Evolutionary conservation across 2,113 vertebrate species (phyloP).

Genomic region (Xiphophorus hellerii): DNA sequence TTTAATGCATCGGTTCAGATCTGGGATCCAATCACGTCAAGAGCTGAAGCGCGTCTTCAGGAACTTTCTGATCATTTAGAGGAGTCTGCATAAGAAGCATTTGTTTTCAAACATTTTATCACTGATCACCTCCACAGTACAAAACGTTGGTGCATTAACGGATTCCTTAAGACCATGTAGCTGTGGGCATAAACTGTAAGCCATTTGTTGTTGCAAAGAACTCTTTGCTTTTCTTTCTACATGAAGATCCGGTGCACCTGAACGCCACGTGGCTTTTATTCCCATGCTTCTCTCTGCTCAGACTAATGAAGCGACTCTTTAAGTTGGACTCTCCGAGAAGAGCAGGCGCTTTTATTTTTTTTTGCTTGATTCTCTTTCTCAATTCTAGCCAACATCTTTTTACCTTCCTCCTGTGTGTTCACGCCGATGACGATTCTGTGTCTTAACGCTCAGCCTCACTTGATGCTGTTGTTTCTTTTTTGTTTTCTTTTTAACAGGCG

Average conservation of each 20-base stretch:
- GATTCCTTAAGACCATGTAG: slow-evolving; percentile 57
- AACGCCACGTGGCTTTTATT: slow-evolving; percentile 16
- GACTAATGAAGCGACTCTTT: slow-evolving; percentile 1
- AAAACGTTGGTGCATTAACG: slow-evolving; percentile 3
- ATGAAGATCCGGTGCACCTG: slow-evolving; percentile 14
- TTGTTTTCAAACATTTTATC: neutral
- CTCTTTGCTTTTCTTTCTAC: neutral
- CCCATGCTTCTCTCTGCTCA: slow-evolving; percentile 8
- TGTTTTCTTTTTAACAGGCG: slow-evolving; percentile 39
- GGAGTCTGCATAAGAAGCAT: slow-evolving; percentile 14
- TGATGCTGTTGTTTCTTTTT: neutral
- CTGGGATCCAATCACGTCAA: too few species aligned
- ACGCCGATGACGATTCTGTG: neutral
- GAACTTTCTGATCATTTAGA: slow-evolving; percentile 7
- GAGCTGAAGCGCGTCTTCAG: neutral
- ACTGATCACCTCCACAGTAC: neutral
- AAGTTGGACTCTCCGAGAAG: slow-evolving; percentile 2
- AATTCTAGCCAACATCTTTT: slow-evolving; percentile 3
- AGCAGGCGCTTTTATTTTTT: slow-evolving; percentile 12
- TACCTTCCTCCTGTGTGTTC: slow-evolving; percentile 6
- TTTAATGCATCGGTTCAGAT: neutral
- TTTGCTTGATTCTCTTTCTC: neutral
- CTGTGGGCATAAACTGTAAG: slow-evolving; percentile 56
- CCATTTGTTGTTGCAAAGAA: slow-evolving; percentile 32
- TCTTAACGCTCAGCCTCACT: slow-evolving; percentile 48